phyloP scores from a whole-genome alignment of 2,113 vertebrate species.

The Equus przewalskii region DNA sequence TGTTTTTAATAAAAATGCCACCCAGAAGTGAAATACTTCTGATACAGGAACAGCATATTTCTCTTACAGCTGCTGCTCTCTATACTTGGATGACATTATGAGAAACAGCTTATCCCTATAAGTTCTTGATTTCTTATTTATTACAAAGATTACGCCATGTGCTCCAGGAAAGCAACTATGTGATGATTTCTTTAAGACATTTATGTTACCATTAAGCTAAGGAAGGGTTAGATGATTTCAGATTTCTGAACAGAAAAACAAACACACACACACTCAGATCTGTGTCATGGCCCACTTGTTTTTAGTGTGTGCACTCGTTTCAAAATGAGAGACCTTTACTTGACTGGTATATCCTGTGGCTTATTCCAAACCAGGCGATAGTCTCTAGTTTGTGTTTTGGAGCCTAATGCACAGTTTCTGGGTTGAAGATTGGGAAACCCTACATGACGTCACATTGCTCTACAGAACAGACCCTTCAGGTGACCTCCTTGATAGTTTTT shows the following conservation, averaged over 20 bases:
- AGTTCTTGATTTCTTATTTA: neutral
- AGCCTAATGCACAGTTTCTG: neutral
- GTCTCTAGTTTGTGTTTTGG: neutral
- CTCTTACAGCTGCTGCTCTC: neutral
- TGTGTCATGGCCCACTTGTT: neutral
- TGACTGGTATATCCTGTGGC: neutral
- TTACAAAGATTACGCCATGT: neutral
- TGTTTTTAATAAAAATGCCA: slow-evolving; percentile 51
- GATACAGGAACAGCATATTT: neutral
- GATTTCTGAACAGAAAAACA: neutral
- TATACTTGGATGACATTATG: neutral
- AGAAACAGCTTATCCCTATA: neutral
- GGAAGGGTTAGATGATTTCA: neutral
- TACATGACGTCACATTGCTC: neutral
- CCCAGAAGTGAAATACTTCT: neutral
- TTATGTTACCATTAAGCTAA: neutral
- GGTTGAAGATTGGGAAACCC: neutral
- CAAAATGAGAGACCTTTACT: neutral
- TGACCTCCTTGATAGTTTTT: neutral
- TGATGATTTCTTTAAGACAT: neutral
- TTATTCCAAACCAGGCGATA: neutral
- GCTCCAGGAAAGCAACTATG: neutral
- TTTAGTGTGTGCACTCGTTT: neutral
- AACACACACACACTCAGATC: neutral
- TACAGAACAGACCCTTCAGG: neutral